Evolutionary conservation across 1,140 invertebrate genomes (phyloP).

Genomic region (Drosophila gunungcola): DNA sequence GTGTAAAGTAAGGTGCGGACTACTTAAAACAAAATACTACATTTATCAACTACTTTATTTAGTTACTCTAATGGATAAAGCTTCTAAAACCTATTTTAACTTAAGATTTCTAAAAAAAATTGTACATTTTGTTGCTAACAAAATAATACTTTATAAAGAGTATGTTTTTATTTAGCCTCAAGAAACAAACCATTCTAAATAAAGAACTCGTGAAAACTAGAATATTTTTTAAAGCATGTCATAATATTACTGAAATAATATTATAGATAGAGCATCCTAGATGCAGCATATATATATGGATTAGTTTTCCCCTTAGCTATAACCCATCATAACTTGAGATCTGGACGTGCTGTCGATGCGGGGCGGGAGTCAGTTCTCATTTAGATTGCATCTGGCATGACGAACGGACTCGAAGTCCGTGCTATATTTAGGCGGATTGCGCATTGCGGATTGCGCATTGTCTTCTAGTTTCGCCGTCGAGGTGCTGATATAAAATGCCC

Average conservation of each 20-base stretch:
- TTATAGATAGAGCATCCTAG: conserved; percentile 10
- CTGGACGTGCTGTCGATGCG: conserved; percentile 38
- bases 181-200: not conserved
- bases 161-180: no score
- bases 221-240: no score
- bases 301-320: conserved; percentile 8
- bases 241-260: not conserved
- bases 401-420: conserved; percentile 19
- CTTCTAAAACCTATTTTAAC: no score
- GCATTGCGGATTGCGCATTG: conserved; percentile 18
- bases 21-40: no score
- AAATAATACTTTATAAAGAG: no score
- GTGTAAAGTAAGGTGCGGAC: no score
- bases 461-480: conserved; percentile 27
- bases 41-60: no score
- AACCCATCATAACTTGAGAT: conserved; percentile 38
- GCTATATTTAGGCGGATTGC: conserved; percentile 49
- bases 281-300: no score
- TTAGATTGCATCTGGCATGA: conserved; percentile 46
- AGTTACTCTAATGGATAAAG: no score
- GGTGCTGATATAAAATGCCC: conserved; percentile 52
- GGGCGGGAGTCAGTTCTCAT: conserved; percentile 23
- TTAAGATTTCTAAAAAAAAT: no score
- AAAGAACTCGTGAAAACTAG: no score
- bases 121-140: no score